Evolutionary conservation across 1,140 invertebrate genomes (phyloP).

Genomic region (Apocrypta bakeri): DNA sequence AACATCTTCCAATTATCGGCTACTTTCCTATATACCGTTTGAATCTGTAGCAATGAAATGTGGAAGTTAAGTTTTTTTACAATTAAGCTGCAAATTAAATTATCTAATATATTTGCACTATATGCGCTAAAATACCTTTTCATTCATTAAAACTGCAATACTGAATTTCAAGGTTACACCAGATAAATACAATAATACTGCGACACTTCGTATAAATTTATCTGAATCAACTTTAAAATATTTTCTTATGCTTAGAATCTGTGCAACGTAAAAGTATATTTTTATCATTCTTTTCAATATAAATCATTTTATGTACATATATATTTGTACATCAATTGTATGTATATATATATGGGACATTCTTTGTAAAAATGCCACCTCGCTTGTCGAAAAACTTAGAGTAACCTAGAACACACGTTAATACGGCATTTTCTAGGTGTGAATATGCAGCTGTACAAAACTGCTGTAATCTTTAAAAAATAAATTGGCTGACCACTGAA

Average conservation of each 20-base stretch:
- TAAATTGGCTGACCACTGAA: too few relatives aligned
- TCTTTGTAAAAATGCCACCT: too few relatives aligned
- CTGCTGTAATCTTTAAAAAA: too few relatives aligned
- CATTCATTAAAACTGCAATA: not conserved
- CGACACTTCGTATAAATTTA: not conserved
- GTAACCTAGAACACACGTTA: too few relatives aligned
- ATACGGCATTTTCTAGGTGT: too few relatives aligned
- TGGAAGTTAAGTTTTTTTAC: not conserved
- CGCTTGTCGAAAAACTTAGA: too few relatives aligned
- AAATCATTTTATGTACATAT: not conserved
- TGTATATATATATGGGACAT: too few relatives aligned
- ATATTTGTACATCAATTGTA: not conserved
- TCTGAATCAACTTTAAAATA: not conserved
- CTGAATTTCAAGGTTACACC: not conserved
- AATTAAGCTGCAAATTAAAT: not conserved
- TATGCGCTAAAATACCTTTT: conserved; percentile 16
- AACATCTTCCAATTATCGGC: conserved; percentile 22
- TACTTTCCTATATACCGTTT: not conserved
- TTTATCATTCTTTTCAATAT: not conserved
- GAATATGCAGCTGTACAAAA: too few relatives aligned
- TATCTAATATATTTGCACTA: not conserved
- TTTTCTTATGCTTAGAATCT: not conserved
- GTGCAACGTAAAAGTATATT: not conserved
- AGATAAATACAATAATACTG: not conserved
- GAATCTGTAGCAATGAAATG: not conserved